A percentile compares a stretch with the other conserved stretches of the same genome.
Evolutionary conservation across 2,888 invertebrate genomes (phyloP).

Genomic region (Eupithecia dodoneata): DNA sequence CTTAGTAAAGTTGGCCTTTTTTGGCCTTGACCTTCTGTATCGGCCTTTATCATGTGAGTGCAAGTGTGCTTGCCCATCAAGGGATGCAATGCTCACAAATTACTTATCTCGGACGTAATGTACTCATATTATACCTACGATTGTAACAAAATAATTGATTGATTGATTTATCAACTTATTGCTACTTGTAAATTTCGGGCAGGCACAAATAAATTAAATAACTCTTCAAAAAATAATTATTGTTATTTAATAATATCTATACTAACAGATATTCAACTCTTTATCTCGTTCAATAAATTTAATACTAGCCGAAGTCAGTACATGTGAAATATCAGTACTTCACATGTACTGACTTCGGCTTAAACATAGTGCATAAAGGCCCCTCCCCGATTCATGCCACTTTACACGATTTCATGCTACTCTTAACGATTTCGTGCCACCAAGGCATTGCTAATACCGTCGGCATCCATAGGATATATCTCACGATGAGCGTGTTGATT

Average conservation of each 20-base stretch:
- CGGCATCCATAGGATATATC: background rate
- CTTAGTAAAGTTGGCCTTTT: too few species aligned
- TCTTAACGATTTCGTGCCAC: background rate
- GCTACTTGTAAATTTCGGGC: background rate
- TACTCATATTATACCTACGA: slow-evolving; percentile 16
- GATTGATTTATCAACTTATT: slow-evolving; percentile 32
- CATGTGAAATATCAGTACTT: too few species aligned
- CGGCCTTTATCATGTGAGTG: too few species aligned
- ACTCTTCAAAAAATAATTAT: background rate
- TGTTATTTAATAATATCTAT: background rate
- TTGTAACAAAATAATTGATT: slow-evolving; percentile 9
- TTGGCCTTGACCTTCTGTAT: too few species aligned
- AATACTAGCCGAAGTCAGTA: too few species aligned
- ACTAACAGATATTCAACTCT: background rate
- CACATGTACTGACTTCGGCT: background rate
- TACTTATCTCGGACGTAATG: too few species aligned
- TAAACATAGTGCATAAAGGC: background rate
- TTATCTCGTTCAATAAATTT: too few species aligned
- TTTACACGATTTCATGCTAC: background rate
- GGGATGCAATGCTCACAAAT: too few species aligned
- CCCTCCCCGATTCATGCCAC: background rate
- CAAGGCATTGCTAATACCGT: background rate
- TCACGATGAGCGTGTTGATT: background rate
- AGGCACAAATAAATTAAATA: background rate
- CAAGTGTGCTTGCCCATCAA: too few species aligned